These are phyloP conservation scores for Chamaea fasciata DNA, from an alignment of 2,113 vertebrate species.

Conservation along the genomic window DNA sequence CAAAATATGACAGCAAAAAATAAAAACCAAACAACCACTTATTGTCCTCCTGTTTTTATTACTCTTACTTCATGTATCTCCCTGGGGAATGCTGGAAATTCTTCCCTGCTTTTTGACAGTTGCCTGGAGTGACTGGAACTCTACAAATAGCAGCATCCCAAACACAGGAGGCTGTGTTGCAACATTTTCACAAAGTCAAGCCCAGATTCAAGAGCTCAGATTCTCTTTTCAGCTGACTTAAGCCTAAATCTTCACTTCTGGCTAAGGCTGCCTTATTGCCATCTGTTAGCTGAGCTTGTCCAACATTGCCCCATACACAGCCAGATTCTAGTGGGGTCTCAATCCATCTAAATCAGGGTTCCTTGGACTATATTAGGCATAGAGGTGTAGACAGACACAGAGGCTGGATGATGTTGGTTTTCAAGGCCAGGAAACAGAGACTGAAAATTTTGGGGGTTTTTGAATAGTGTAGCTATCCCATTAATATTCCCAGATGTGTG, in stretches of 20 bases:
- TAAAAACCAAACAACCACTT: fast-evolving
- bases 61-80: not conserved
- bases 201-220: not conserved
- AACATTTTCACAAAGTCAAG: not conserved
- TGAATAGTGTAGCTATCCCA: not conserved
- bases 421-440: not conserved
- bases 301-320: not conserved
- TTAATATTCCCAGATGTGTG: not conserved
- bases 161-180: not conserved
- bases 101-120: not conserved
- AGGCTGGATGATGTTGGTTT: not conserved
- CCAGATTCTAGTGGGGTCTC: not conserved
- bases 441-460: not conserved
- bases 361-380: not conserved
- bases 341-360: not conserved
- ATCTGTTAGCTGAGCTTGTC: not conserved
- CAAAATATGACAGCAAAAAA: not conserved
- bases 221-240: not conserved
- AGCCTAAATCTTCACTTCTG: not conserved
- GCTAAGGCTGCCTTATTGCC: not conserved
- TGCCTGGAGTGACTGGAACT: not conserved
- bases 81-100: not conserved
- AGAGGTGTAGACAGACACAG: not conserved
- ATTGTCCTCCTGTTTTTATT: not conserved
- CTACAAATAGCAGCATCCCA: not conserved